A percentile compares a stretch with the other conserved stretches of the same genome.
These are phyloP conservation scores for Onychomys arenicola DNA, from an alignment of 2,797 vertebrate genomes.

Conservation along the genomic window DNA sequence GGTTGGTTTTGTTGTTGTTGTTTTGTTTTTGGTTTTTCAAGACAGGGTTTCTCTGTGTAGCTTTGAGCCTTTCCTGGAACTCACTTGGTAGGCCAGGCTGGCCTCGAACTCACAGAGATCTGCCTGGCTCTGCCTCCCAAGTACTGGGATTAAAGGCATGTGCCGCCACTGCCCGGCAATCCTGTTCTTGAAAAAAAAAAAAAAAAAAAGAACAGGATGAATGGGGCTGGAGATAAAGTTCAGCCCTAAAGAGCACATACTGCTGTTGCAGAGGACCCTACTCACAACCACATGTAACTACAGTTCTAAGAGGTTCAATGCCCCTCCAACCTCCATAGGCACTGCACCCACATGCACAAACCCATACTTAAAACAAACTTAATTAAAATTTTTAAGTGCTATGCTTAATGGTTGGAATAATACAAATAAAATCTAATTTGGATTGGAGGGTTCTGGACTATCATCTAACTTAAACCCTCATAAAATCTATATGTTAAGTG, in stretches of 20 bases:
- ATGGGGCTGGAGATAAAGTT: background rate
- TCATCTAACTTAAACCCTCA: background rate
- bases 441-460: background rate
- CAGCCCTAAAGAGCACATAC: background rate
- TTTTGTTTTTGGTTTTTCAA: no score
- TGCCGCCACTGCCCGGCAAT: no score
- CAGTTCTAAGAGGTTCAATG: background rate
- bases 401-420: background rate
- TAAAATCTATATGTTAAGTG: background rate
- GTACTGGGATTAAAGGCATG: no score
- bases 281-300: background rate
- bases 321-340: no score
- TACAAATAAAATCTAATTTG: background rate
- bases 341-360: background rate
- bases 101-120: no score
- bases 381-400: background rate
- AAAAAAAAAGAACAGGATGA: background rate
- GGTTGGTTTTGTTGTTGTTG: no score
- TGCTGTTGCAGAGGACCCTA: background rate
- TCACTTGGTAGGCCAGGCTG: no score
- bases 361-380: background rate
- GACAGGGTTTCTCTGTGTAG: no score
- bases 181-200: background rate
- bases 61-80: no score
- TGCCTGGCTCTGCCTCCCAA: no score